These are phyloP conservation scores for Molossus alvarezi DNA, from an alignment of 2,797 vertebrate genomes.

Conservation along the genomic window DNA sequence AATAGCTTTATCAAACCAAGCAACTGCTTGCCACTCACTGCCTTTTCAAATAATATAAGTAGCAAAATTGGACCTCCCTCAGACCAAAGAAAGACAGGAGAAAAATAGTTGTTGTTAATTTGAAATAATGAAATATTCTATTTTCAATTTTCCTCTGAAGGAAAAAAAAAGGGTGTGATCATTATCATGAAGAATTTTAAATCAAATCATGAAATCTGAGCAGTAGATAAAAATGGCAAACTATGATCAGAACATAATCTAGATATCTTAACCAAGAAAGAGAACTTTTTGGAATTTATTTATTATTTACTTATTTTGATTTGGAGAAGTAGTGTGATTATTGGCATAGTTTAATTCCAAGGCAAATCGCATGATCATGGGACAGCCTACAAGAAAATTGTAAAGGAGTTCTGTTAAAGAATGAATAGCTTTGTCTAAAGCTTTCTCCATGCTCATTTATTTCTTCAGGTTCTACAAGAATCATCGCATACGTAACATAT, in stretches of 20 bases:
- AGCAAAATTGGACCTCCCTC: slow-evolving; percentile 8
- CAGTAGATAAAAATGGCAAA: slow-evolving; percentile 51
- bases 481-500: slow-evolving; percentile 86
- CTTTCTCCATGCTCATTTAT: slow-evolving; percentile 83
- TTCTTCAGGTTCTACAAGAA: slow-evolving; percentile 85
- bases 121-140: slow-evolving; percentile 56
- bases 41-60: slow-evolving; percentile 51
- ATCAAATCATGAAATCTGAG: slow-evolving; percentile 18
- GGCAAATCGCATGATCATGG: background rate
- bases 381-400: background rate
- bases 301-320: slow-evolving; percentile 64
- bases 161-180: background rate
- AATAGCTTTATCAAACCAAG: slow-evolving; percentile 62
- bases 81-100: background rate
- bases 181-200: slow-evolving; percentile 59
- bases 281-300: slow-evolving; percentile 35
- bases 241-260: slow-evolving; percentile 46
- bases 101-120: slow-evolving; percentile 45
- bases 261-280: slow-evolving; percentile 49
- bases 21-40: slow-evolving; percentile 31
- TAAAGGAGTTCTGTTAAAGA: background rate
- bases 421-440: background rate
- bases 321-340: slow-evolving; percentile 5
- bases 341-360: background rate
- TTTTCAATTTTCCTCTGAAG: slow-evolving; percentile 21